Percentiles rank a stretch among this genome's conserved stretches.
phyloP scores from a whole-genome alignment of 2,797 vertebrate genomes.

The Gymnopithys bicolor region DNA sequence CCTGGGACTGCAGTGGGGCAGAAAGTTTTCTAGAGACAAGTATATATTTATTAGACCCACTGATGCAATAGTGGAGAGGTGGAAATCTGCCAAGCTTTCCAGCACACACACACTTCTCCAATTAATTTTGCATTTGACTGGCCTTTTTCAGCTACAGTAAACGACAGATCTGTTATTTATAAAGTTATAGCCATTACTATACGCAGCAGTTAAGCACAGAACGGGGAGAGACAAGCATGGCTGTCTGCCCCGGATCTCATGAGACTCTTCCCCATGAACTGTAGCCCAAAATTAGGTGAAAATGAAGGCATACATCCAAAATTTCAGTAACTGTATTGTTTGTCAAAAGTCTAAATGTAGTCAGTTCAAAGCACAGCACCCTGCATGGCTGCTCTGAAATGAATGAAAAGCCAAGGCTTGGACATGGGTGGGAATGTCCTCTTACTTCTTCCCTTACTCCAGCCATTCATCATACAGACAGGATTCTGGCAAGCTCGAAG shows the following conservation, averaged over 20 bases:
- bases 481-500: background rate
- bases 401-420: background rate
- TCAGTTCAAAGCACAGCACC: background rate
- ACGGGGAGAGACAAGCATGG: background rate
- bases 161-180: background rate
- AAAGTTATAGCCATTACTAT: background rate
- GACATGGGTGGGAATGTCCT: background rate
- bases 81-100: background rate
- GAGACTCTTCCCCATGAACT: background rate
- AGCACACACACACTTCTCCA: background rate
- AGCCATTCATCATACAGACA: background rate
- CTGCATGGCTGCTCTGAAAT: background rate
- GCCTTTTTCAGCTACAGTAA: conserved; percentile 4
- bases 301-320: background rate
- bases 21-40: conserved; percentile 9
- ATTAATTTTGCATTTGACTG: conserved; percentile 27
- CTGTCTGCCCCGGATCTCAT: background rate
- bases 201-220: background rate
- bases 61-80: background rate
- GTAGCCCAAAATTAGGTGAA: background rate
- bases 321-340: background rate
- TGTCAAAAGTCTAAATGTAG: background rate
- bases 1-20: background rate
- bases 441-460: background rate
- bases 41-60: background rate